These are phyloP conservation scores for Tamias sibiricus DNA, from an alignment of 2,113 vertebrate species.

Conservation along the genomic window DNA sequence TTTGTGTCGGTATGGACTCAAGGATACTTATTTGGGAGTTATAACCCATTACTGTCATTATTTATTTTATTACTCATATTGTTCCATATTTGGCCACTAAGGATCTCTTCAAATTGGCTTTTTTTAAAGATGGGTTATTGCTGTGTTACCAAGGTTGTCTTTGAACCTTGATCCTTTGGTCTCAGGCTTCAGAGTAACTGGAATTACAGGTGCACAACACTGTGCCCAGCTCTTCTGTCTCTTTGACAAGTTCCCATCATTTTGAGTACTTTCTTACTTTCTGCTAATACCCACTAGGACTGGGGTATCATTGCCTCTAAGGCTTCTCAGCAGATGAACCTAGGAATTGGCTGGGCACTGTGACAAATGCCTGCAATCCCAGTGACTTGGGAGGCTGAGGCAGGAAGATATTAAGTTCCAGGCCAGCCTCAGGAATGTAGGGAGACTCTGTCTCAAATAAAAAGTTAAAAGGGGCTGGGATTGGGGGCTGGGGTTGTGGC, in stretches of 20 bases:
- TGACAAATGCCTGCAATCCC: too few species aligned
- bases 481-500: too few species aligned
- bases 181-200: too few species aligned
- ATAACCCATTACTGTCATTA: background rate
- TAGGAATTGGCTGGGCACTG: background rate
- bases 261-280: background rate
- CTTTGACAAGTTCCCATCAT: background rate
- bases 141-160: too few species aligned
- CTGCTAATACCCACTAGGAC: background rate
- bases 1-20: background rate
- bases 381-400: too few species aligned
- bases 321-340: background rate
- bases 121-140: background rate
- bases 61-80: background rate
- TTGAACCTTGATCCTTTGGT: too few species aligned
- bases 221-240: background rate
- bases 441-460: too few species aligned
- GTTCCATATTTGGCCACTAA: background rate
- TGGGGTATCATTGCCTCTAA: background rate
- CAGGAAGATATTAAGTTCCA: too few species aligned
- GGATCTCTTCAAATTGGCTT: background rate
- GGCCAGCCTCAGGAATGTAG: too few species aligned
- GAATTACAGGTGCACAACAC: too few species aligned
- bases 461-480: too few species aligned
- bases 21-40: background rate